phyloP scores from a whole-genome alignment of 2,113 vertebrate genomes.

The Thomomys bottae region DNA sequence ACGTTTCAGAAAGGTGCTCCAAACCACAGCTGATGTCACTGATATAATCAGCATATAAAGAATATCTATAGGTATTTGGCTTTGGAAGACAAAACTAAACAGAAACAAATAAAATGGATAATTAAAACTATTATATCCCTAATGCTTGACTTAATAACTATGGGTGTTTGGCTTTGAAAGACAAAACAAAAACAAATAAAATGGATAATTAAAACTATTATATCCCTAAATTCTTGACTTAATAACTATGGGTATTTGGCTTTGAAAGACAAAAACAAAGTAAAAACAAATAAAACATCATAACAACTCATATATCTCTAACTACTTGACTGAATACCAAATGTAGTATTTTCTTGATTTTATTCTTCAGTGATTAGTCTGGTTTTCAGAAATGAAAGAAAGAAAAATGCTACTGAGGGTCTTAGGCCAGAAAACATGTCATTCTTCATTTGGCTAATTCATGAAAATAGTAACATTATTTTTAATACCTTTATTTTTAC shows the following conservation, averaged over 20 bases:
- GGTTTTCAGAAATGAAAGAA: background rate
- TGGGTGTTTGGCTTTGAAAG: conserved; percentile 31
- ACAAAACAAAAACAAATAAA: background rate
- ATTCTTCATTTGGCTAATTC: conserved; percentile 18
- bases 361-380: background rate
- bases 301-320: no score
- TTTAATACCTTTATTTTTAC: conserved; percentile 7
- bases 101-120: background rate
- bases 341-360: background rate
- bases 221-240: conserved; percentile 33
- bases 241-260: background rate
- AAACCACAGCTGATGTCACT: background rate
- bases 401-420: background rate
- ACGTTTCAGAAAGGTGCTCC: background rate
- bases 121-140: conserved; percentile 18
- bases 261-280: conserved; percentile 42
- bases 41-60: background rate
- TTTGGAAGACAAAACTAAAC: conserved; percentile 24
- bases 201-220: conserved; percentile 28
- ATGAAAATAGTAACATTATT: conserved; percentile 15
- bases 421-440: background rate
- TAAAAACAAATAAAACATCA: background rate
- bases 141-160: conserved; percentile 4
- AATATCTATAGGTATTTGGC: background rate
- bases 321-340: no score